Evolutionary conservation across 2,797 vertebrate species (phyloP).

Genomic region (Hozukius guyotensis): DNA sequence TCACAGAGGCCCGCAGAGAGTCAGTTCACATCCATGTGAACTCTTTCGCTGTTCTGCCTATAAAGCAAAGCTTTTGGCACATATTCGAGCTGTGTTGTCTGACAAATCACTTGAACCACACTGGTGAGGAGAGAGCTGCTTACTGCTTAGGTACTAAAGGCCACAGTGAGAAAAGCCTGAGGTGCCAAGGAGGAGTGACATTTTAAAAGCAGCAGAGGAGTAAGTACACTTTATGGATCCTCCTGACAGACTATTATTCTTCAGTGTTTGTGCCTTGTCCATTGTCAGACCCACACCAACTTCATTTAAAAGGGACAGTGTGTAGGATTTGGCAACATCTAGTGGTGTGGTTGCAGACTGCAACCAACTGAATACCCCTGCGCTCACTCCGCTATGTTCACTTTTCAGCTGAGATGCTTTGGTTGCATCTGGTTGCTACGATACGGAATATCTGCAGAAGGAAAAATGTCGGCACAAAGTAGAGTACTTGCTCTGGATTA

Average conservation of each 20-base stretch:
- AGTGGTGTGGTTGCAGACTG: too few relatives aligned
- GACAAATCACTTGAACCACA: conserved; percentile 70
- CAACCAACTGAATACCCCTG: too few relatives aligned
- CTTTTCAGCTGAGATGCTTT: too few relatives aligned
- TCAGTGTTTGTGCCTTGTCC: conserved; percentile 22
- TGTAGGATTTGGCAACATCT: too few relatives aligned
- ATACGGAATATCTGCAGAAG: too few relatives aligned
- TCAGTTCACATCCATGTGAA: conserved; percentile 42
- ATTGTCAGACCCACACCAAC: conserved; percentile 11
- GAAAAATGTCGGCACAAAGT: too few relatives aligned
- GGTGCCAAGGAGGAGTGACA: conserved; percentile 52
- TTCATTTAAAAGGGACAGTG: conserved; percentile 15
- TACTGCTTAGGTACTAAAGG: conserved; percentile 34
- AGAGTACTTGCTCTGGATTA: too few relatives aligned
- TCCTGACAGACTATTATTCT: conserved; percentile 24
- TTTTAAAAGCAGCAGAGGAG: conserved; percentile 54
- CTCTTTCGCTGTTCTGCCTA: conserved; percentile 36
- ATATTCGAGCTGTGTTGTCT: conserved; percentile 65
- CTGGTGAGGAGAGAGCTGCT: conserved; percentile 10
- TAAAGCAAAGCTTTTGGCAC: conserved; percentile 78
- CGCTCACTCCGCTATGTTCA: too few relatives aligned
- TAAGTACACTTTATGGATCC: conserved; percentile 48
- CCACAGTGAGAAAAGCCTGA: conserved; percentile 62
- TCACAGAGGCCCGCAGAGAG: conserved; percentile 53
- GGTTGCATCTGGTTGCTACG: too few relatives aligned